Evolutionary conservation across 2,888 invertebrate species (phyloP).

Genomic region (Caenorhabditis sp.): DNA sequence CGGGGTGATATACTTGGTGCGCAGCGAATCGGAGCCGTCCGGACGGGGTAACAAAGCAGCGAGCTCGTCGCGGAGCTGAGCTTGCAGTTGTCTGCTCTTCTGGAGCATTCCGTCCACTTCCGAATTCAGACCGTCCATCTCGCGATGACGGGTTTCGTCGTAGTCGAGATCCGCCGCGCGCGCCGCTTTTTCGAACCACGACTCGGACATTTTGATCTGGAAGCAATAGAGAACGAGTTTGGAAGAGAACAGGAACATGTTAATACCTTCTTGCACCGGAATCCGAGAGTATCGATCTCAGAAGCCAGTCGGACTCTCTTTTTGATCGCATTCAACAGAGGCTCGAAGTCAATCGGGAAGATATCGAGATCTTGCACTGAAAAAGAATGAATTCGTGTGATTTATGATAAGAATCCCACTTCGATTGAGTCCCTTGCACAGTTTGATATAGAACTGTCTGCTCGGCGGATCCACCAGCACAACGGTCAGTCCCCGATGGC

Average conservation of each 20-base stretch:
- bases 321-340: constrained; percentile 82
- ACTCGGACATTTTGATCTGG: constrained; percentile 80
- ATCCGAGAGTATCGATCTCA: constrained; percentile 86
- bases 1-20: constrained; percentile 60
- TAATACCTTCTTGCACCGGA: constrained; percentile 82
- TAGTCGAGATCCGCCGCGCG: constrained; percentile 89
- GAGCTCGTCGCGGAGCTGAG: constrained; percentile 34
- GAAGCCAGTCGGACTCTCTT: constrained; percentile 87
- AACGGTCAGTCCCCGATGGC: constrained; percentile 90
- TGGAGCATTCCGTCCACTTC: constrained; percentile 54
- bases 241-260: not conserved
- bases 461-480: constrained; percentile 92
- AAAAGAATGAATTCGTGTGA: constrained; percentile 9
- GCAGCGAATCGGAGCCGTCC: constrained; percentile 47
- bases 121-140: constrained; percentile 47
- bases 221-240: constrained; percentile 46
- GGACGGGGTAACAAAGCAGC: constrained; percentile 18
- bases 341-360: constrained; percentile 85
- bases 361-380: constrained; percentile 82
- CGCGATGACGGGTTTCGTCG: constrained; percentile 83
- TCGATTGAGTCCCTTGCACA: constrained; percentile 89
- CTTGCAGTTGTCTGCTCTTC: constrained; percentile 36
- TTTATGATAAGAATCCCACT: constrained; percentile 82
- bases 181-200: constrained; percentile 90
- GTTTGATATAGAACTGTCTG: constrained; percentile 85